phyloP scores from a whole-genome alignment of 2,797 vertebrate genomes.

The Rallus crepitans region DNA sequence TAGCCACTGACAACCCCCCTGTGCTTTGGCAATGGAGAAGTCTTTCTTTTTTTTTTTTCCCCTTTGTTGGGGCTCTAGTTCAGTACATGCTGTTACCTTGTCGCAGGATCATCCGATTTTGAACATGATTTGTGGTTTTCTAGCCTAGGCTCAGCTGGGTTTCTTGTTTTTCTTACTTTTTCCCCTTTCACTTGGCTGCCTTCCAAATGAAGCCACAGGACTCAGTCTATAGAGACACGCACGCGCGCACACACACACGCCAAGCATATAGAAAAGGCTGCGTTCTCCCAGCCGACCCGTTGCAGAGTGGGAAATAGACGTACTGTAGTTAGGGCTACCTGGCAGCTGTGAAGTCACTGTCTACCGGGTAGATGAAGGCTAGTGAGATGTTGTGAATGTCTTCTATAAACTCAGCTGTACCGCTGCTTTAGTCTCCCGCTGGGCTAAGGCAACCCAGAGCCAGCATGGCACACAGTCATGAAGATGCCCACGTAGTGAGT shows the following conservation, averaged over 20 bases:
- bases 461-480: background rate
- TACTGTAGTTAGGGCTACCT: background rate
- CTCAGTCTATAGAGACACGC: background rate
- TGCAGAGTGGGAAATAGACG: background rate
- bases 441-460: background rate
- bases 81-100: background rate
- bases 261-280: background rate
- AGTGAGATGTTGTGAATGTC: background rate
- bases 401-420: background rate
- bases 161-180: slow-evolving; percentile 23
- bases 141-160: background rate
- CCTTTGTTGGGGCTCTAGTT: background rate
- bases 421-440: rapidly evolving
- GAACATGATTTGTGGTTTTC: background rate
- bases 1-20: background rate
- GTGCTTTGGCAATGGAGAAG: background rate
- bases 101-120: background rate
- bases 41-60: background rate
- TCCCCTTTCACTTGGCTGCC: slow-evolving; percentile 14
- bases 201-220: slow-evolving; percentile 40
- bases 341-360: background rate
- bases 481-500: rapidly evolving
- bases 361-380: background rate
- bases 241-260: rapidly evolving
- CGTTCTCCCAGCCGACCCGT: background rate